phyloP scores from a whole-genome alignment of 2,888 invertebrate species.

The Lacanobia oleracea region DNA sequence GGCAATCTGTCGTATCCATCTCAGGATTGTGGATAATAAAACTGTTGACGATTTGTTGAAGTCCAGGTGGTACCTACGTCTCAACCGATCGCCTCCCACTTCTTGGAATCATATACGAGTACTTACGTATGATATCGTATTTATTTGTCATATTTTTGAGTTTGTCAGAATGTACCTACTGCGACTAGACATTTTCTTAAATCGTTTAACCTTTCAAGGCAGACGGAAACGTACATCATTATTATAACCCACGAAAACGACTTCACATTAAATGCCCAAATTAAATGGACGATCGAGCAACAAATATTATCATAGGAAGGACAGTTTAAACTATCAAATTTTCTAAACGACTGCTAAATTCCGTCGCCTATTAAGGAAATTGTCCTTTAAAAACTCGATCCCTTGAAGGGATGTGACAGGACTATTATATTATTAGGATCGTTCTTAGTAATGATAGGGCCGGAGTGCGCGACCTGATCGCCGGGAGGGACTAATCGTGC shows the following conservation, averaged over 20 bases:
- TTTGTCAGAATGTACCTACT: constrained; percentile 33
- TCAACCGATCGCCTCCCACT: constrained; percentile 34
- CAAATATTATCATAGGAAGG: constrained; percentile 71
- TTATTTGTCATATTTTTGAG: constrained; percentile 33
- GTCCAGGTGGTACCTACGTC: constrained; percentile 45
- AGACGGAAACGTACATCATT: constrained; percentile 66
- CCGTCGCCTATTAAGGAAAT: constrained; percentile 85
- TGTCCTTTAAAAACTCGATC: constrained; percentile 86
- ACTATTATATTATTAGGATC: constrained; percentile 90
- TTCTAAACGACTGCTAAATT: constrained; percentile 86
- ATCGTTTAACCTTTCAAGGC: constrained; percentile 16
- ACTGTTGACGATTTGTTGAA: constrained; percentile 61
- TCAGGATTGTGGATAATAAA: constrained; percentile 63
- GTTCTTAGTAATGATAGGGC: constrained; percentile 89
- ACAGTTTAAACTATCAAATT: constrained; percentile 79
- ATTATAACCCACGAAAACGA: constrained; percentile 60
- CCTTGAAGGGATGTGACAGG: constrained; percentile 87
- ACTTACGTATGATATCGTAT: too few species aligned
- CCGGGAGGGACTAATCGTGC: constrained; percentile 85
- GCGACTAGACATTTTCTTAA: constrained; percentile 8
- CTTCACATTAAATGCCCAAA: constrained; percentile 71
- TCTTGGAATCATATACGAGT: constrained; percentile 34
- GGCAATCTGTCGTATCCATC: constrained; percentile 66
- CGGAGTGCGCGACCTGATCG: constrained; percentile 82
- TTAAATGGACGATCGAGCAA: constrained; percentile 67